Evolutionary conservation across 2,113 vertebrate genomes (phyloP), one percentile per base, ranked within the genome.

Genomic region (Ammodytes dubius): DNA sequence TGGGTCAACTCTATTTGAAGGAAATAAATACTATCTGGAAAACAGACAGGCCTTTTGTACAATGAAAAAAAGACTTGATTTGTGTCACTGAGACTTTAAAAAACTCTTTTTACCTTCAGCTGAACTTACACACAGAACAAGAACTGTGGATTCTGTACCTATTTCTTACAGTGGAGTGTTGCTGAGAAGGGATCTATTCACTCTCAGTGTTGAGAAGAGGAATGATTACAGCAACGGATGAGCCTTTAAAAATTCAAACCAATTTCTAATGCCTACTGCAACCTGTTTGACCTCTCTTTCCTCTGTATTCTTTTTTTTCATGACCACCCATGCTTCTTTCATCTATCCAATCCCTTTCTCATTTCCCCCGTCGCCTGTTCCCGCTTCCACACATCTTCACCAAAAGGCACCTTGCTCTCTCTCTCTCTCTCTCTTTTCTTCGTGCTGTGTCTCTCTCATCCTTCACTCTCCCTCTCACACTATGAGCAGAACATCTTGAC

Each of bases 401-500:
- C 70, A 68, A 56, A 46, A 10, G 3, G 72, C 71, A 57, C 15
- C 37, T 4, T 42, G 40, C 15, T 17, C 35, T 56, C 50, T 19
- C 45, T 42, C 46, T 35, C 4, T 43, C 43, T 35, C 43, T 71
- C 43, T 47, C 15, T 45, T 52, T 17, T 68, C 39, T 75, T 17
- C 27, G 67, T 52, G 35, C 71, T 27, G 17, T 17, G 10, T 67
- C 56, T 58, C 39, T 73, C 75, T 57, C 64, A 13, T 39, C 11
- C 56, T 77, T 27, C 27, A 17, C 75, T 54, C 70, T 76, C 68
- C 2, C 47, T 74, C 87, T 79, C 76, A 78, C 84, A 58, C 70
- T 43, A 67, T 84, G 78, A 69, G 65, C 54, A 70, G 63, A 85
- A 76, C 81, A 80, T 79, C 69, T 73, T 81, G 87, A 87, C 87